A percentile compares a stretch with the other conserved stretches of the same genome.
phyloP scores from a whole-genome alignment of 2,888 invertebrate species.

The Pteria penguin region DNA sequence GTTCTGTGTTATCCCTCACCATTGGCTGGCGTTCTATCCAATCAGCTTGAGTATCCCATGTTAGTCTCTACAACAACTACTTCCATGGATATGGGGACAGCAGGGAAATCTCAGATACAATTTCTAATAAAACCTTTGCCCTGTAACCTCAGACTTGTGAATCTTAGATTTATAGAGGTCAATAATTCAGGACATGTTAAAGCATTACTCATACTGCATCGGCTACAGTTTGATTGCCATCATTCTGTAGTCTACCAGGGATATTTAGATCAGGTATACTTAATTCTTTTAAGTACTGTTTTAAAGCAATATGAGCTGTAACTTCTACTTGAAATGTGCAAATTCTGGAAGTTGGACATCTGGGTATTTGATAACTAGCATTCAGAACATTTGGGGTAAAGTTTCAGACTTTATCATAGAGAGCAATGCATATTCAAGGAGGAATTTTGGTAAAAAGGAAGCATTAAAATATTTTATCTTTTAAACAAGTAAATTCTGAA shows the following conservation, averaged over 20 bases:
- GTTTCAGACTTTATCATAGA: too few relatives aligned
- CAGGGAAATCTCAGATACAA: background rate
- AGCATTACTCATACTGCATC: constrained; percentile 10
- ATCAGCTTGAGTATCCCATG: constrained; percentile 49
- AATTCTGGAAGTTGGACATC: too few relatives aligned
- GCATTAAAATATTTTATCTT: too few relatives aligned
- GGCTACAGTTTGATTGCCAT: constrained; percentile 1
- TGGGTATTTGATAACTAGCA: too few relatives aligned
- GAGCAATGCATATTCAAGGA: too few relatives aligned
- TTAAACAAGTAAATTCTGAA: too few relatives aligned
- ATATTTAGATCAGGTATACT: too few relatives aligned
- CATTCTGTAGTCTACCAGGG: background rate
- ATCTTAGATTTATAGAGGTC: constrained; percentile 5
- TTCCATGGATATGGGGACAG: background rate
- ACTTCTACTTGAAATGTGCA: too few relatives aligned
- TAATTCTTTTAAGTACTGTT: too few relatives aligned
- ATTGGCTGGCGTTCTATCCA: constrained; percentile 44
- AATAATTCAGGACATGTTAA: background rate
- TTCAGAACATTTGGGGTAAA: too few relatives aligned
- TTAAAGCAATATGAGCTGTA: too few relatives aligned
- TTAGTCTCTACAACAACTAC: background rate
- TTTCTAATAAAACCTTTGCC: background rate
- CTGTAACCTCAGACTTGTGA: background rate
- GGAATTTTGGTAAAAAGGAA: too few relatives aligned
- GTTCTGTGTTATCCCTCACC: constrained; percentile 43